Evolutionary conservation across 2,888 invertebrate species (phyloP).

Genomic region (Euclidia mi): DNA sequence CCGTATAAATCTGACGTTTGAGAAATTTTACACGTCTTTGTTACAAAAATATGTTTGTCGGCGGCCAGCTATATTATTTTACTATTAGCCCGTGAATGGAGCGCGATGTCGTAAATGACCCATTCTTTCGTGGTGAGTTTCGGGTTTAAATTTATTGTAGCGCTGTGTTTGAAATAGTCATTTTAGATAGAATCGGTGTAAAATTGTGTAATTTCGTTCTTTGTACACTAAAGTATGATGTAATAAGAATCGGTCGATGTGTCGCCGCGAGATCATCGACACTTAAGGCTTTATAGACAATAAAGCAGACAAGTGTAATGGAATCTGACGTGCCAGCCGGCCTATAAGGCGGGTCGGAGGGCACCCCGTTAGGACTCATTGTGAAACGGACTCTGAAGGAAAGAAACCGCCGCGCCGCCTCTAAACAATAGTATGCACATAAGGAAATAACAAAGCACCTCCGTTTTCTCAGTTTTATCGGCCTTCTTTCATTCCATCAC

Average conservation of each 20-base stretch:
- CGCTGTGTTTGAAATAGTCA: slow-evolving; percentile 65
- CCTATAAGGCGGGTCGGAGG: slow-evolving; percentile 72
- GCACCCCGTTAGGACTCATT: slow-evolving; percentile 64
- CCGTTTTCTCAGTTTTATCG: slow-evolving; percentile 16
- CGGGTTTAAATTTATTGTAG: slow-evolving; percentile 74
- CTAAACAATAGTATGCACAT: slow-evolving; percentile 42
- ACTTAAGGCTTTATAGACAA: slow-evolving; percentile 84
- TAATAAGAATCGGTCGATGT: slow-evolving; percentile 62
- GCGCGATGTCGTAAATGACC: slow-evolving; percentile 79
- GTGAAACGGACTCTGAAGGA: slow-evolving; percentile 39
- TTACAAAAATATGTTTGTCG: slow-evolving; percentile 80
- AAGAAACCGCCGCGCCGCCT: slow-evolving; percentile 39
- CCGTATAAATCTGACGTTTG: slow-evolving; percentile 84
- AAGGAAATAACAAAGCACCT: slow-evolving; percentile 38
- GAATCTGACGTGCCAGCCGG: slow-evolving; percentile 72
- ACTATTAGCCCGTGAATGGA: slow-evolving; percentile 76
- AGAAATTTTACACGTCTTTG: slow-evolving; percentile 87
- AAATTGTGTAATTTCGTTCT: slow-evolving; percentile 62
- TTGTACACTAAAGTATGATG: slow-evolving; percentile 58
- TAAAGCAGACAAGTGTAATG: slow-evolving; percentile 83
- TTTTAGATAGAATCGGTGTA: slow-evolving; percentile 62
- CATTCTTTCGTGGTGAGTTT: slow-evolving; percentile 73
- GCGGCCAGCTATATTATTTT: slow-evolving; percentile 77
- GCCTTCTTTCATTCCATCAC: no score
- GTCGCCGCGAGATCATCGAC: slow-evolving; percentile 71